A percentile compares a stretch with the other conserved stretches of the same genome.
Evolutionary conservation across 2,113 vertebrate species (phyloP).

Genomic region (Barbus barbus): DNA sequence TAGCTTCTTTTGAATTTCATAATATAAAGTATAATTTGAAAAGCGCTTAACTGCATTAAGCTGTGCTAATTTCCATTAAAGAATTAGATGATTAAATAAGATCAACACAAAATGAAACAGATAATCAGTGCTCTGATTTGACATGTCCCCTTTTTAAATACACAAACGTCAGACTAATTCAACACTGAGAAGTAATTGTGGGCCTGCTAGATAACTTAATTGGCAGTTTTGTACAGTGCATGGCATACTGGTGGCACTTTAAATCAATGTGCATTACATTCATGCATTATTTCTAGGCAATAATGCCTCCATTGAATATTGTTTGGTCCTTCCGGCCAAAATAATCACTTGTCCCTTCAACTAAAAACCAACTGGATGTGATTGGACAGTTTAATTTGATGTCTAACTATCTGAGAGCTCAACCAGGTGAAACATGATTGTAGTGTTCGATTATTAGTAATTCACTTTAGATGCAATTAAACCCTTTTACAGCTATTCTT

Average conservation of each 20-base stretch:
- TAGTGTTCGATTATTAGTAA: background rate
- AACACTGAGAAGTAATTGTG: slow-evolving; percentile 45
- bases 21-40: background rate
- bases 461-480: slow-evolving; percentile 32
- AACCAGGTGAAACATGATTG: background rate
- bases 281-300: slow-evolving; percentile 44
- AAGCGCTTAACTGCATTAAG: slow-evolving; percentile 1
- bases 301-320: slow-evolving; percentile 17
- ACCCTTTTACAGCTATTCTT: background rate
- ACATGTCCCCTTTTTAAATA: slow-evolving; percentile 48
- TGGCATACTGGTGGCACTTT: slow-evolving; percentile 43
- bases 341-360: background rate
- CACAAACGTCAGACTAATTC: slow-evolving; percentile 46
- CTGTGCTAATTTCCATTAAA: slow-evolving; percentile 50
- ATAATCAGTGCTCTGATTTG: slow-evolving; percentile 35
- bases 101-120: slow-evolving; percentile 30
- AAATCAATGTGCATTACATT: slow-evolving; percentile 43
- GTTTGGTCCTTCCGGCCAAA: background rate
- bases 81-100: slow-evolving; percentile 51
- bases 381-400: slow-evolving; percentile 13
- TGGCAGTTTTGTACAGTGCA: slow-evolving; percentile 41
- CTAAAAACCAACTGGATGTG: slow-evolving; percentile 3
- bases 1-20: background rate
- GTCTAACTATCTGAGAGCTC: slow-evolving; percentile 7
- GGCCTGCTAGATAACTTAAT: slow-evolving; percentile 45